phyloP scores from a whole-genome alignment of 1,140 invertebrate species.

The Wiebesia pumilae region DNA sequence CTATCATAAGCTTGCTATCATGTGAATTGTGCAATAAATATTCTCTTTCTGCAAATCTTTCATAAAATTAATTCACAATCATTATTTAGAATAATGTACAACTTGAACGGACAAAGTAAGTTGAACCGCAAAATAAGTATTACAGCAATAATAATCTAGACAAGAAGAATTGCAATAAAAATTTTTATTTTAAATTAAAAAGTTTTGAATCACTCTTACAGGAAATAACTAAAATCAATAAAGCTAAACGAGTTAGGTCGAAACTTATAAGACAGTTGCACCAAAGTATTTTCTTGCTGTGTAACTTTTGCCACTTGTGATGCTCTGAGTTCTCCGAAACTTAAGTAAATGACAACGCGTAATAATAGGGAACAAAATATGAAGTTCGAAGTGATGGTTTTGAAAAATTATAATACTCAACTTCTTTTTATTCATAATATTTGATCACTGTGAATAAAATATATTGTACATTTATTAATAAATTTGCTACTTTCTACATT shows the following conservation, averaged over 20 bases:
- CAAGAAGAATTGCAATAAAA: background rate
- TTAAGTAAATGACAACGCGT: slow-evolving; percentile 24
- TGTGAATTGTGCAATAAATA: background rate
- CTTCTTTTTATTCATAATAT: slow-evolving; percentile 15
- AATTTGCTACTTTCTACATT: background rate
- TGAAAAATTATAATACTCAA: background rate
- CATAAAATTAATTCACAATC: background rate
- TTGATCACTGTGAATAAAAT: background rate
- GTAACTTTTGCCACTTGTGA: slow-evolving; percentile 4
- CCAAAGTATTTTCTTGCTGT: background rate
- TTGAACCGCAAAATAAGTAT: background rate
- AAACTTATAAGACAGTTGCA: slow-evolving; percentile 13
- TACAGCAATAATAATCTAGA: background rate
- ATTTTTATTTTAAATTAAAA: background rate
- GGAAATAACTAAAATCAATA: background rate
- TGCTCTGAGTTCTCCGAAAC: background rate
- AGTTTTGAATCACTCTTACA: background rate
- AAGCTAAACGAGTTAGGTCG: background rate
- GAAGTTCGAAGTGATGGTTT: background rate
- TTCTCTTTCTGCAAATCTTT: background rate
- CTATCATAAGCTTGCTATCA: background rate
- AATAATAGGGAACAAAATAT: slow-evolving; percentile 19
- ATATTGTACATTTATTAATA: background rate
- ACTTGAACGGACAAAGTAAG: background rate
- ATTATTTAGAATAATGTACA: background rate